phyloP scores from a whole-genome alignment of 35 echinoderm and acorn worm species.

The Chiridota heheva region DNA sequence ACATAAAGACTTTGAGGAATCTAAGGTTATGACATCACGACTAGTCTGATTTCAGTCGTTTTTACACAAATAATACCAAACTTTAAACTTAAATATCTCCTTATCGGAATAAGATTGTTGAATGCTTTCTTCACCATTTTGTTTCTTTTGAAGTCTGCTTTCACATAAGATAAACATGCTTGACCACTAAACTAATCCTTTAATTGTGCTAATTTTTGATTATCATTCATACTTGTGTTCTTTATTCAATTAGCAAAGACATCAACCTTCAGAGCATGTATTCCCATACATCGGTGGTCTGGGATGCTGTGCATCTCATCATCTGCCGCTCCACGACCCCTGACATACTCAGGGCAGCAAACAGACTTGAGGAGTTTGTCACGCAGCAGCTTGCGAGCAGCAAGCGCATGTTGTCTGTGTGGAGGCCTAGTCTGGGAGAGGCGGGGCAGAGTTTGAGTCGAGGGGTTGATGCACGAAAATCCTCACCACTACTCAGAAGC shows the following conservation, averaged over 20 bases:
- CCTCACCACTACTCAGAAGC: background rate
- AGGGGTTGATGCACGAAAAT: background rate
- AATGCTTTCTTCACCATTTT: too few species aligned
- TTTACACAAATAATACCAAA: too few species aligned
- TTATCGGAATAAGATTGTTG: too few species aligned
- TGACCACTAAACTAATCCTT: too few species aligned
- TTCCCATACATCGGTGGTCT: slow-evolving; percentile 56
- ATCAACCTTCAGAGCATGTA: slow-evolving; percentile 55
- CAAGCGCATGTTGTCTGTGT: slow-evolving; percentile 75
- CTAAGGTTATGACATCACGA: too few species aligned
- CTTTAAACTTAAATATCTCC: too few species aligned
- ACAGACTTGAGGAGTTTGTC: slow-evolving; percentile 88
- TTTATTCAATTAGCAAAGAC: slow-evolving; percentile 9
- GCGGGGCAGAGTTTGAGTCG: slow-evolving; percentile 1
- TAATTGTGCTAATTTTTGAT: too few species aligned
- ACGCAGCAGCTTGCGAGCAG: slow-evolving; percentile 88
- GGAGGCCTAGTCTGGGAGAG: slow-evolving; percentile 48
- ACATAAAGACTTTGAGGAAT: too few species aligned
- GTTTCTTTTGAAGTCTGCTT: too few species aligned
- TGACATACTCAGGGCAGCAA: slow-evolving; percentile 72
- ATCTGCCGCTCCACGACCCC: slow-evolving; percentile 86
- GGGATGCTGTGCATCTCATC: slow-evolving; percentile 90
- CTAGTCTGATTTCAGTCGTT: too few species aligned
- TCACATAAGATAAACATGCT: too few species aligned
- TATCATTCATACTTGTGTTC: too few species aligned